Percentiles rank a stretch among this genome's conserved stretches.
Conservation (phyloP, 2,888 invertebrate species). For the Isoperla grammatica region DNA sequence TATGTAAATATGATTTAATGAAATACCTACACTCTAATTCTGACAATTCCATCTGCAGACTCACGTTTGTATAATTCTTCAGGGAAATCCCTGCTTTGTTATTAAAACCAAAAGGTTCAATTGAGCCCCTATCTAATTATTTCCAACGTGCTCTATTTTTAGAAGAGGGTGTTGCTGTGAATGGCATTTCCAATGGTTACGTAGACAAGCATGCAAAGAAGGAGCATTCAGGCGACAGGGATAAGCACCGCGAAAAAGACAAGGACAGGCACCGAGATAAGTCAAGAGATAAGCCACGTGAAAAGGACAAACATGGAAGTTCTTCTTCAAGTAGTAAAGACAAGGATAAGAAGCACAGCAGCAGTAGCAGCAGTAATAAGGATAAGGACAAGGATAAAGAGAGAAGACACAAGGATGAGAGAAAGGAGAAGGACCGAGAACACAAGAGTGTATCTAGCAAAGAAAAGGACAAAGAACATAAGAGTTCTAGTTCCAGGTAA, state of each 20-base stretch:
- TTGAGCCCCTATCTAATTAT: too few relatives aligned
- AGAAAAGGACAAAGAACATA: slow-evolving; percentile 41
- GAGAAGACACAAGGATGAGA: slow-evolving; percentile 32
- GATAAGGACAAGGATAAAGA: slow-evolving; percentile 54
- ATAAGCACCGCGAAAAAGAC: slow-evolving; percentile 44
- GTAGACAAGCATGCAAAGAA: slow-evolving; percentile 46
- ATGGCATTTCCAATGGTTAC: slow-evolving; percentile 78
- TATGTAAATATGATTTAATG: too few relatives aligned
- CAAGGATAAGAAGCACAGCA: slow-evolving; percentile 46
- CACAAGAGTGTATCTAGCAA: slow-evolving; percentile 43
- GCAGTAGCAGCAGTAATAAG: slow-evolving; percentile 48
- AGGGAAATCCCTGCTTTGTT: too few relatives aligned
- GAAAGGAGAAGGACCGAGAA: slow-evolving; percentile 34
- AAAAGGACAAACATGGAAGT: slow-evolving; percentile 51
- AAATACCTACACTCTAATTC: too few relatives aligned
- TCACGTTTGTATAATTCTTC: too few relatives aligned
- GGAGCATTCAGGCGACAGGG: slow-evolving; percentile 50
- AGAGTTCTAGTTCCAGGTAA: slow-evolving; percentile 32
- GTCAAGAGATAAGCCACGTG: slow-evolving; percentile 50
- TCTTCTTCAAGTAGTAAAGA: slow-evolving; percentile 38
- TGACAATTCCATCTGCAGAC: too few relatives aligned
- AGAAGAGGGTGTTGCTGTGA: slow-evolving; percentile 45
- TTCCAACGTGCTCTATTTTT: too few relatives aligned
- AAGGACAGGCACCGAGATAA: slow-evolving; percentile 43
- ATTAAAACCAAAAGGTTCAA: too few relatives aligned